Evolutionary conservation across 2,113 vertebrate genomes (phyloP).

Genomic region (Genyomyrus donnyi): DNA sequence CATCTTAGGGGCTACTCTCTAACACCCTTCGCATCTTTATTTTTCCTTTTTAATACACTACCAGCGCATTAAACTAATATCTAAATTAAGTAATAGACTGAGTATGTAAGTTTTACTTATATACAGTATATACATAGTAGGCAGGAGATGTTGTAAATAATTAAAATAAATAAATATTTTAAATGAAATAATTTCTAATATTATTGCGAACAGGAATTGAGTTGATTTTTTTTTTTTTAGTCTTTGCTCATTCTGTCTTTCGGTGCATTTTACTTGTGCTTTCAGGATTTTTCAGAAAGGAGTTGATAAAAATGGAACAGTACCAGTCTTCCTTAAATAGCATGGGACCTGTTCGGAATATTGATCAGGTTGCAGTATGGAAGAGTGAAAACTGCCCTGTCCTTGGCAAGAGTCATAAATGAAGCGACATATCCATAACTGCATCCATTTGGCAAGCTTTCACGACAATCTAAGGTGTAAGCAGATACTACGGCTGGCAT

Average conservation of each 20-base stretch:
- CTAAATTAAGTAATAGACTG: not conserved
- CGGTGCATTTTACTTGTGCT: constrained; percentile 31
- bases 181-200: not conserved
- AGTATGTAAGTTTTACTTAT: not conserved
- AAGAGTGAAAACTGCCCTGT: constrained; percentile 40
- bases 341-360: constrained; percentile 48
- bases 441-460: constrained; percentile 33
- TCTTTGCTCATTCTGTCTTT: not conserved
- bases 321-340: constrained; percentile 54
- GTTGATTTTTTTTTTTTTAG: not conserved
- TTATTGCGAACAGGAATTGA: not conserved
- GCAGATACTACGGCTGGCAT: not conserved
- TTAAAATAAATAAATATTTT: not conserved
- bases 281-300: constrained; percentile 40
- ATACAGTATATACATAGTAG: not conserved
- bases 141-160: not conserved
- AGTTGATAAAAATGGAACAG: constrained; percentile 47
- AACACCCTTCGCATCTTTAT: not conserved
- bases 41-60: not conserved
- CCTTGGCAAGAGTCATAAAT: constrained; percentile 43
- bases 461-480: constrained; percentile 10
- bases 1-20: not conserved
- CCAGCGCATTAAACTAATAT: not conserved
- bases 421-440: constrained; percentile 29
- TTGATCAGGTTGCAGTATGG: constrained; percentile 50